These are phyloP conservation scores for Acronicta aceris DNA, from an alignment of 2,888 invertebrate species.

Conservation along the genomic window DNA sequence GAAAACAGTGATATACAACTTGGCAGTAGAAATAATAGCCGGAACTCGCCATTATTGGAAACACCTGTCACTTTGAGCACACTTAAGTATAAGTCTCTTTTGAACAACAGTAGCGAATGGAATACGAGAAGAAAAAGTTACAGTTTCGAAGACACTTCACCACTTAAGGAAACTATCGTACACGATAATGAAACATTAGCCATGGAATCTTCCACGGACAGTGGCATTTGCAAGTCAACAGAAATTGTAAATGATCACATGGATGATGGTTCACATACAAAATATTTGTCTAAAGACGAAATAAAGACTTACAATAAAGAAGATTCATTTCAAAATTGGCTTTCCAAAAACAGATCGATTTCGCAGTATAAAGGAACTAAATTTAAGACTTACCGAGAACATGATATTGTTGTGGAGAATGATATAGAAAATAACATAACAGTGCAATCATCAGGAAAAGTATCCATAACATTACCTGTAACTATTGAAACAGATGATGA, in stretches of 20 bases:
- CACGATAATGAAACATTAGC: conserved; percentile 85
- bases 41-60: conserved; percentile 79
- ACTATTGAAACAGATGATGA: conserved; percentile 72
- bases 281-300: conserved; percentile 61
- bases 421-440: conserved; percentile 74
- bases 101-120: conserved; percentile 90
- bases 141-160: conserved; percentile 90
- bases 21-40: conserved; percentile 67
- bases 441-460: conserved; percentile 80
- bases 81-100: conserved; percentile 81
- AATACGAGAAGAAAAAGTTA: conserved; percentile 93
- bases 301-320: conserved; percentile 67
- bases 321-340: conserved; percentile 83
- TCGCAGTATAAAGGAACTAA: conserved; percentile 69
- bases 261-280: conserved; percentile 63
- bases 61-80: conserved; percentile 79
- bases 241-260: conserved; percentile 88
- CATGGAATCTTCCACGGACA: conserved; percentile 94
- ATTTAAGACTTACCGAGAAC: conserved; percentile 69
- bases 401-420: conserved; percentile 69
- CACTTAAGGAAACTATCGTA: conserved; percentile 72
- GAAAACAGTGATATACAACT: conserved; percentile 75
- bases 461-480: conserved; percentile 80
- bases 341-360: conserved; percentile 76
- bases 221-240: conserved; percentile 93